A percentile compares a stretch with the other conserved stretches of the same genome.
These are phyloP conservation scores for Sylvietta virens DNA, from an alignment of 2,113 vertebrate genomes.

Conservation along the genomic window DNA sequence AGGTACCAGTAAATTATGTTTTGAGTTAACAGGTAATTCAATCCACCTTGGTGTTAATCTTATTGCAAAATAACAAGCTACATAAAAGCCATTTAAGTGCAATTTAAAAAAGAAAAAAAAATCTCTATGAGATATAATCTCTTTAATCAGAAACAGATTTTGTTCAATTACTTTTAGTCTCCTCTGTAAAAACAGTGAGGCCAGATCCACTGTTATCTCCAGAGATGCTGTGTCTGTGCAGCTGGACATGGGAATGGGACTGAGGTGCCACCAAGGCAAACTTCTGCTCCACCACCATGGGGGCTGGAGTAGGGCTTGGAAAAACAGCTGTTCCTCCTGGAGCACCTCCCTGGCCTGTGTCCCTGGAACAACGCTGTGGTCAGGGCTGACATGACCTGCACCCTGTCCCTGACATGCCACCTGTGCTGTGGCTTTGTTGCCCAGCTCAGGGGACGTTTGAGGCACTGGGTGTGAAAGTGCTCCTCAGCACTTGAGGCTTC, in stretches of 20 bases:
- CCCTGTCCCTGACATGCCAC: rapidly evolving
- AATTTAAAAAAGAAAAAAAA: conserved; percentile 6
- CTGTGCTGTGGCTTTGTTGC: neutral
- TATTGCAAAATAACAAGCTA: conserved; percentile 47
- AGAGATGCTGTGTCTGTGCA: rapidly evolving
- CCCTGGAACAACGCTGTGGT: neutral
- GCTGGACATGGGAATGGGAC: neutral
- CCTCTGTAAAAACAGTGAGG: neutral
- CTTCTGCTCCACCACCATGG: neutral
- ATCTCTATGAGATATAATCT: neutral
- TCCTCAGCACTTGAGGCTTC: neutral
- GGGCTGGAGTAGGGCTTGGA: neutral
- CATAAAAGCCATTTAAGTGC: conserved; percentile 43
- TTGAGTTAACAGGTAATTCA: conserved; percentile 61
- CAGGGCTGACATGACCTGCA: neutral
- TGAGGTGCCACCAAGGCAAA: neutral
- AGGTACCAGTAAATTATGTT: conserved; percentile 31
- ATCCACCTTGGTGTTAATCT: conserved; percentile 45
- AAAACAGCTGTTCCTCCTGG: neutral
- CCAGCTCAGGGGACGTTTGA: rapidly evolving
- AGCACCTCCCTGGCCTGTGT: neutral
- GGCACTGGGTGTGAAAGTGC: neutral
- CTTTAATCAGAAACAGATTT: conserved; percentile 48
- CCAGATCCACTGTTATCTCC: neutral
- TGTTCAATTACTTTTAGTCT: neutral